Base-by-base conservation (phyloP, 2,888 invertebrate genomes). In the Meteorus colon region DNA sequence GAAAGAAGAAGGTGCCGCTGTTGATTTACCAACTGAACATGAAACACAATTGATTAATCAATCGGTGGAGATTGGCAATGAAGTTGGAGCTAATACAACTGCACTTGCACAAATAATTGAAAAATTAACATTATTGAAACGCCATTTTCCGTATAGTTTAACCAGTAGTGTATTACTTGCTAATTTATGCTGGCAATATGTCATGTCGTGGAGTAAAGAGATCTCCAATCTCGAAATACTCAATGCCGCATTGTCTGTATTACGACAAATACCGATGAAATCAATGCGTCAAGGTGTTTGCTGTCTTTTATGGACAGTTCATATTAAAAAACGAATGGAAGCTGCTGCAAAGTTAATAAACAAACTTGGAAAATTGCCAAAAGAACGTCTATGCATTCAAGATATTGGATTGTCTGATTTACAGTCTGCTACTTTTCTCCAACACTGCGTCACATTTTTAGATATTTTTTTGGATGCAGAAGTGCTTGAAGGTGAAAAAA, bases 141-240 rank as follows among this genome's bases (percentile, higher is more conserved):
- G 92, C 63, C 95, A 96, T 85, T 98, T 98, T 87, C 98, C 98
- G 0, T 94, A 96, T 81, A 97, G 97, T 88, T 91, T 97, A 73
- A 93, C 94, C 74, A 92, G 95, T 0, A 94, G 95, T 84, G 93
- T 95, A 55, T 90, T 98, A 59, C 91, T 97, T 68, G 93, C 95
- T 16, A 96, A 97, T 87, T 94, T 97, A 92, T 94, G 95, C 81
- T 98, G 98, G 98, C 97, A 98, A 88, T 97, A 96, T 87, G 94
- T 96, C 73, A 92, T 95, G 81, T 92, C 93, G 71, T 98, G 98
- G 97, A 95, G 96, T 86, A 96, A 95, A 88, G 93, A 95, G 81
- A 92, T 94, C 78, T 91, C 93, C 63, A 91, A 92, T 79, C 90
- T 95, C 5, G 91, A 92, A 16, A 91, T 93, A 82, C 91, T 98